Evolutionary conservation across 2,113 vertebrate genomes (phyloP).

Genomic region (Pseudopodoces humilis): DNA sequence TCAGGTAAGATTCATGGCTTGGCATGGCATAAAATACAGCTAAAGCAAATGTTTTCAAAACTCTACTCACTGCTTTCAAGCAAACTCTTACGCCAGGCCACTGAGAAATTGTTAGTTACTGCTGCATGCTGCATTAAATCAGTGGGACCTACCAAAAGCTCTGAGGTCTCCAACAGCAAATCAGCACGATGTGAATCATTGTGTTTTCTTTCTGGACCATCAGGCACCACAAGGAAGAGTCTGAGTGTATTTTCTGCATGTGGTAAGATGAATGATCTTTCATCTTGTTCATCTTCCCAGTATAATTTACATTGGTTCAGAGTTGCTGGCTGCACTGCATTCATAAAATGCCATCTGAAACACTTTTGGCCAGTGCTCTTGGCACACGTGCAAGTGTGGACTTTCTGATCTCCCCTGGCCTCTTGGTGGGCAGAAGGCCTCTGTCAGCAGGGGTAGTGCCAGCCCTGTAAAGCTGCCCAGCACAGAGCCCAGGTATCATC

Average conservation of each 20-base stretch:
- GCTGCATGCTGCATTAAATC: conserved; percentile 19
- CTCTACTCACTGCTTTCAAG: not conserved
- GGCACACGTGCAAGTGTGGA: not conserved
- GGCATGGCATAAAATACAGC: not conserved
- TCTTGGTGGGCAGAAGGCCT: not conserved
- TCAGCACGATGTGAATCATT: not conserved
- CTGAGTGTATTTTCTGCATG: conserved; percentile 9
- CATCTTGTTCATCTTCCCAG: not conserved
- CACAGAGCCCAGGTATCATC: not conserved
- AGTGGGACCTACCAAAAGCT: not conserved
- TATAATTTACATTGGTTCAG: not conserved
- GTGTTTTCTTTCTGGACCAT: not conserved
- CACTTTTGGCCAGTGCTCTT: not conserved
- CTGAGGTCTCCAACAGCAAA: not conserved
- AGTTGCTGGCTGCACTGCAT: not conserved
- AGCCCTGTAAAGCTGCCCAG: not conserved
- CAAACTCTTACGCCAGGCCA: not conserved
- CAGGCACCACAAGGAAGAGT: not conserved
- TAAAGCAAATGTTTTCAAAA: not conserved
- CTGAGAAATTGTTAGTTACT: not conserved
- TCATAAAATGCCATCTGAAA: not conserved
- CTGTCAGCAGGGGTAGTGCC: not conserved
- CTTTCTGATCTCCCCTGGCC: not conserved
- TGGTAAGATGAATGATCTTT: not conserved
- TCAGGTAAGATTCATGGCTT: not conserved